phyloP scores from a whole-genome alignment of 1,140 invertebrate species.

The Oryctes rhinoceros region DNA sequence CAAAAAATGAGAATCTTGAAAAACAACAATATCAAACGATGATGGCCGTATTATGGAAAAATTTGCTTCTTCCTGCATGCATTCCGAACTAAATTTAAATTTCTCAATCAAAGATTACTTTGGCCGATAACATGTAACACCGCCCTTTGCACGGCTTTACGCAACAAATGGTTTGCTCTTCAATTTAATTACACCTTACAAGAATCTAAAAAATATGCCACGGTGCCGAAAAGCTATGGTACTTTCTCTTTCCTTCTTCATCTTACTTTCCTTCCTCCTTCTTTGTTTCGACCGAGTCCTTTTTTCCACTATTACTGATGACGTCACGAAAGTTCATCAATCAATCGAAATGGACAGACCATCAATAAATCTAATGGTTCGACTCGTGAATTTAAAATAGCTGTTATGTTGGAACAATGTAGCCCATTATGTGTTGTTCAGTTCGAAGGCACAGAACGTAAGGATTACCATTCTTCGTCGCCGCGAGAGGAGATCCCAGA shows the following conservation, averaged over 20 bases:
- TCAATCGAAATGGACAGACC: constrained; percentile 42
- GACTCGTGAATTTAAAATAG: constrained; percentile 45
- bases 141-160: too few relatives aligned
- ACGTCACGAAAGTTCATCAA: constrained; percentile 40
- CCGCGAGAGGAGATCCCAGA: not conserved
- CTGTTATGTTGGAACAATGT: constrained; percentile 45
- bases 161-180: too few relatives aligned
- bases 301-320: constrained; percentile 10
- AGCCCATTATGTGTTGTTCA: constrained; percentile 39
- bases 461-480: not conserved
- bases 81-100: too few relatives aligned
- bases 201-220: too few relatives aligned
- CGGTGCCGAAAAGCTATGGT: too few relatives aligned
- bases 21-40: too few relatives aligned
- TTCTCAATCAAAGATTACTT: too few relatives aligned
- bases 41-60: too few relatives aligned
- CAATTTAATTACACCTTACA: too few relatives aligned
- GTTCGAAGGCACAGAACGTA: not conserved
- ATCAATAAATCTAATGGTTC: constrained; percentile 46
- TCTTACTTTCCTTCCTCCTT: not conserved
- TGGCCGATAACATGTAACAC: too few relatives aligned
- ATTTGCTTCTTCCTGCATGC: too few relatives aligned
- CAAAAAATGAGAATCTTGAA: too few relatives aligned
- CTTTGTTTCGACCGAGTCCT: not conserved
- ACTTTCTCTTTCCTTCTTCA: not conserved